Evolutionary conservation across 2,888 invertebrate genomes (phyloP).

Genomic region (Nebria salina): DNA sequence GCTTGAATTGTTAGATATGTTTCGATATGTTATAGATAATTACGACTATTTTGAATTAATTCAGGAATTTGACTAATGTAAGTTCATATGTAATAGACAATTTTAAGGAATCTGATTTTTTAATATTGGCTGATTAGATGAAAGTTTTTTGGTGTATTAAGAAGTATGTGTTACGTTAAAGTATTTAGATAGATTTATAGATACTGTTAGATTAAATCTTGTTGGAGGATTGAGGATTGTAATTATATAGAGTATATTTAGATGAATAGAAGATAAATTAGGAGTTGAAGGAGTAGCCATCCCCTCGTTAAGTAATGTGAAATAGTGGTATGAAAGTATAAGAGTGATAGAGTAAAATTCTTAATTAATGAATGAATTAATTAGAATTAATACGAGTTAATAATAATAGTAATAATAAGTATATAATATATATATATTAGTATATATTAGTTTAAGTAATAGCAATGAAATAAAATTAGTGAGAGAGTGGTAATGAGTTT

Average conservation of each 20-base stretch:
- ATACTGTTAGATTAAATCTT: too few species aligned
- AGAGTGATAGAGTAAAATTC: background rate
- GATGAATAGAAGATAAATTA: background rate
- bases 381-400: slow-evolving; percentile 20
- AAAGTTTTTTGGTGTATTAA: too few species aligned
- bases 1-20: too few species aligned
- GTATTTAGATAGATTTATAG: too few species aligned
- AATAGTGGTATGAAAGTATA: background rate
- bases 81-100: too few species aligned
- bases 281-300: background rate
- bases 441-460: slow-evolving; percentile 40
- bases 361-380: background rate
- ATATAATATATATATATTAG: background rate
- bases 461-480: slow-evolving; percentile 20
- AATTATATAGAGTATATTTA: background rate
- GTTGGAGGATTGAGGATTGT: background rate
- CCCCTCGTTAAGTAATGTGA: background rate
- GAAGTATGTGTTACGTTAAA: too few species aligned
- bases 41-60: too few species aligned
- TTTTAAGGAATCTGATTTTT: too few species aligned
- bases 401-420: slow-evolving; percentile 16
- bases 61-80: too few species aligned
- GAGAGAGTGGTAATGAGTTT: slow-evolving; percentile 19
- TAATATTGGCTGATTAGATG: too few species aligned
- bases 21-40: too few species aligned